phyloP scores from a whole-genome alignment of 92 coral and sea anemone genomes.

The Umimayanthus chanpuru region DNA sequence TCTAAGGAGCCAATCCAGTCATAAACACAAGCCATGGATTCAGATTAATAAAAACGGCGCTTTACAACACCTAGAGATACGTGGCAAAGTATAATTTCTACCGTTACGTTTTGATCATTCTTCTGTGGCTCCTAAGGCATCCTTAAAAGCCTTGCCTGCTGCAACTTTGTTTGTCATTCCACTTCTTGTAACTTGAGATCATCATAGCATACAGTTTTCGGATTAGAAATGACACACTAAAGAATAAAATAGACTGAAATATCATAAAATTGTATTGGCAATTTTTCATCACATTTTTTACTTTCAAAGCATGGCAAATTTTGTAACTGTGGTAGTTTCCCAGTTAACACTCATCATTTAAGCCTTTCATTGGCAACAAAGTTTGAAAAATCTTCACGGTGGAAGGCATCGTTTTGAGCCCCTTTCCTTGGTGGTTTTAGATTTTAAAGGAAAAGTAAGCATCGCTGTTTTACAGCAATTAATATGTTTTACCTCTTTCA shows the following conservation, averaged over 20 bases:
- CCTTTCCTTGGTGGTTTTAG: background rate
- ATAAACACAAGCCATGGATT: no score
- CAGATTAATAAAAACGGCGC: no score
- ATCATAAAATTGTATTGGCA: no score
- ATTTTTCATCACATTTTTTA: no score
- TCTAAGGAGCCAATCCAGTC: no score
- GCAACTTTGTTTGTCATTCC: conserved; percentile 44
- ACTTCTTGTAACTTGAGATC: conserved; percentile 39
- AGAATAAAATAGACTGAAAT: no score
- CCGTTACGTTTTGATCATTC: conserved; percentile 42
- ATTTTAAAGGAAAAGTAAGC: background rate
- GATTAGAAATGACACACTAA: background rate
- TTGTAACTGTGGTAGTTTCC: no score
- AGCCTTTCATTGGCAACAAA: no score
- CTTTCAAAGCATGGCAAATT: no score
- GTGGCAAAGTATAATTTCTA: conserved; percentile 49
- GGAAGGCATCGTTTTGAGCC: background rate
- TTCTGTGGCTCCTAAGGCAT: conserved; percentile 54
- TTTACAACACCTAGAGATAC: no score
- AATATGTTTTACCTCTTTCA: conserved; percentile 10
- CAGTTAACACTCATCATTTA: no score
- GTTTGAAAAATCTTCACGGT: no score
- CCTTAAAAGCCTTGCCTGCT: conserved; percentile 49
- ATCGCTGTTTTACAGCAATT: background rate
- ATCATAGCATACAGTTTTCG: background rate